Evolutionary conservation across 2,797 vertebrate species (phyloP).

Genomic region (Choloepus didactylus): DNA sequence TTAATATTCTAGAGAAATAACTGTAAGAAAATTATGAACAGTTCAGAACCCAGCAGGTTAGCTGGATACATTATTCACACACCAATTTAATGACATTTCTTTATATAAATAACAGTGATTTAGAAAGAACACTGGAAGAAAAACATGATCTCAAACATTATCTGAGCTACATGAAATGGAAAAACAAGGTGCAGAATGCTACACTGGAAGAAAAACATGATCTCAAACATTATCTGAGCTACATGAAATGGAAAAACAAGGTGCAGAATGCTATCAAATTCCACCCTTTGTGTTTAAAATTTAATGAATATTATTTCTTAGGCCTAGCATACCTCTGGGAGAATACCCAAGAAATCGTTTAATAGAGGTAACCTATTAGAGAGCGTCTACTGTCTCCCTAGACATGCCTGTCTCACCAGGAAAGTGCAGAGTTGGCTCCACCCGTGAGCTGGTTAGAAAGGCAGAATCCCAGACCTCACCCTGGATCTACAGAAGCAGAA

Average conservation of each 20-base stretch:
- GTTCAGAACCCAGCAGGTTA: not conserved
- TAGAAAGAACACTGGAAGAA: conserved; percentile 18
- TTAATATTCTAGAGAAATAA: not conserved
- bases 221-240: not conserved
- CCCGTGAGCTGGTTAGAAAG: too few relatives aligned
- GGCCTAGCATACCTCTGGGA: not conserved
- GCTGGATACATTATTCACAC: not conserved
- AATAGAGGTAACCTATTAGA: not conserved
- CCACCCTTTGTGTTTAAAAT: not conserved
- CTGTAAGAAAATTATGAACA: not conserved
- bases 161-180: not conserved
- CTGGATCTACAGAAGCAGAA: not conserved
- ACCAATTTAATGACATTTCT: not conserved
- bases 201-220: not conserved
- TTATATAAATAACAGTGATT: not conserved
- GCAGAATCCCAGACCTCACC: too few relatives aligned
- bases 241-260: not conserved
- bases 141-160: not conserved
- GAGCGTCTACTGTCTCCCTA: not conserved
- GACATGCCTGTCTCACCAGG: not conserved
- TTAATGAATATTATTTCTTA: not conserved
- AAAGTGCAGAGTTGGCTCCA: too few relatives aligned
- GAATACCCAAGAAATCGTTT: not conserved
- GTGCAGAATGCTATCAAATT: not conserved
- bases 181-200: too few relatives aligned